Conservation (phyloP, 2,797 vertebrate species). For the Syngnathus rostellatus region DNA sequence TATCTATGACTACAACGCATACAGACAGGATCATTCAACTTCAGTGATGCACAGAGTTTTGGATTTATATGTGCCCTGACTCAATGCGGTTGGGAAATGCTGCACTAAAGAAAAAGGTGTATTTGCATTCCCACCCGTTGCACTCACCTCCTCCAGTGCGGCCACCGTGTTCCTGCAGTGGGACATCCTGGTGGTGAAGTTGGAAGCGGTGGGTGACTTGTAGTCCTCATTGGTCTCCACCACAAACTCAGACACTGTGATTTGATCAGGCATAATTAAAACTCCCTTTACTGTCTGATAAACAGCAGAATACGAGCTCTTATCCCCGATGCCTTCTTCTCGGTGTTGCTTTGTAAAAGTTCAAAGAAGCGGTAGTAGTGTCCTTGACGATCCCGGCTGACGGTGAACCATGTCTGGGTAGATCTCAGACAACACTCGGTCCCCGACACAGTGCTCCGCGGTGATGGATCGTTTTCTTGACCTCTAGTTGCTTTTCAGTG, state of each 20-base stretch:
- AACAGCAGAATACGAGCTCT: conserved; percentile 13
- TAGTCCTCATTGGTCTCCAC: conserved; percentile 98
- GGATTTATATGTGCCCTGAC: background rate
- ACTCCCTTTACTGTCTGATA: background rate
- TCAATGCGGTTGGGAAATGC: background rate
- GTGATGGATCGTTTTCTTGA: conserved; percentile 19
- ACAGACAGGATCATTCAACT: too few species aligned
- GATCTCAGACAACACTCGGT: conserved; percentile 41
- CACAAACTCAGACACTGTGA: conserved; percentile 96
- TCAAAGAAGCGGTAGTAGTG: conserved; percentile 36
- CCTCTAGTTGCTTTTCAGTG: conserved; percentile 1
- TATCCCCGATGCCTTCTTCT: background rate
- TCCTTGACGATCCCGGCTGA: conserved; percentile 29
- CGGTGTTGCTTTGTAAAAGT: conserved; percentile 21
- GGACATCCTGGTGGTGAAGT: conserved; percentile 96
- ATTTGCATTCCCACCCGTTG: background rate
- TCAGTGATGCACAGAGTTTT: background rate
- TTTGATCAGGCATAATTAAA: conserved; percentile 89
- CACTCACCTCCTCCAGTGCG: conserved; percentile 91
- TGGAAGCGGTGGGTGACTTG: conserved; percentile 94
- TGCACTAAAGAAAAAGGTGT: background rate
- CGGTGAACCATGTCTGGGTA: conserved; percentile 55
- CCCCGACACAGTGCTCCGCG: conserved; percentile 18
- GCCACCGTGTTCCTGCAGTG: conserved; percentile 94
- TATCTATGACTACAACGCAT: too few species aligned